Conservation (phyloP, 2,113 vertebrate species). For the Amblyopsis rosae region DNA sequence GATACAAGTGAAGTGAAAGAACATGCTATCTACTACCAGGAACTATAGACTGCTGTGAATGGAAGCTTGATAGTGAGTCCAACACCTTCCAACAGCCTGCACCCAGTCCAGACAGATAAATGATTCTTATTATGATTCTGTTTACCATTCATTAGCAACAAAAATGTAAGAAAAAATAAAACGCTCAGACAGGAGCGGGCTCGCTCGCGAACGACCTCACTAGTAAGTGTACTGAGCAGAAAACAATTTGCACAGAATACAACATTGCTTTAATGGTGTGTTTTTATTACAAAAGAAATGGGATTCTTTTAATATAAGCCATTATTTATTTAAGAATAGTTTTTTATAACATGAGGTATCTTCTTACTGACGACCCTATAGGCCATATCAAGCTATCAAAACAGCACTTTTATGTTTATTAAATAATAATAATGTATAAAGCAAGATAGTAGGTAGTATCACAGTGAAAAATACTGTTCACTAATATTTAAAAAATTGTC, state of each 20-base stretch:
- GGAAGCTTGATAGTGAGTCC: no score
- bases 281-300: slow-evolving; percentile 71
- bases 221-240: neutral
- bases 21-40: no score
- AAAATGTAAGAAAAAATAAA: no score
- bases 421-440: slow-evolving; percentile 75
- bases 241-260: neutral
- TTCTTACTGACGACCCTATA: slow-evolving; percentile 65
- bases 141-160: no score
- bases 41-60: no score
- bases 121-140: no score
- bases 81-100: no score
- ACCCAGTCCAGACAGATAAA: no score
- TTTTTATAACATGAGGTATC: slow-evolving; percentile 73
- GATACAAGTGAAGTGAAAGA: no score
- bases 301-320: slow-evolving; percentile 52
- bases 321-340: slow-evolving; percentile 60
- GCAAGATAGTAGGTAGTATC: slow-evolving; percentile 77
- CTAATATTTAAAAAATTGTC: slow-evolving; percentile 68
- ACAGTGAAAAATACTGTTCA: slow-evolving; percentile 78
- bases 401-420: slow-evolving; percentile 67
- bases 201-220: no score
- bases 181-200: no score
- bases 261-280: slow-evolving; percentile 2
- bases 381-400: slow-evolving; percentile 58